phyloP scores from a whole-genome alignment of 2,888 invertebrate species.

The Zhuqinia jingwanae region DNA sequence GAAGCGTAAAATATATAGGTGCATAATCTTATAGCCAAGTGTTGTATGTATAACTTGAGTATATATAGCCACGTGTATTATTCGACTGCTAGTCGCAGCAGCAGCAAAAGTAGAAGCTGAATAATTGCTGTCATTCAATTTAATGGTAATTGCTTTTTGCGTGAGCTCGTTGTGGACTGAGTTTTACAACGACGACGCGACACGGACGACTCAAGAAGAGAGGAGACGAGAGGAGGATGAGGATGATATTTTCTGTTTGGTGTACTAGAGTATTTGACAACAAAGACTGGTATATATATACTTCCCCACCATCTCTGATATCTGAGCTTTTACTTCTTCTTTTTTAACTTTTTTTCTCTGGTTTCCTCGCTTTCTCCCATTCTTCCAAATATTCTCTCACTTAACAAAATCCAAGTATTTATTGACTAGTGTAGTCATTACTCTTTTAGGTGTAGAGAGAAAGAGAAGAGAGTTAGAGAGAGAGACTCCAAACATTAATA shows the following conservation, averaged over 20 bases:
- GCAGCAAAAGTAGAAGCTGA: constrained; percentile 60
- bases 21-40: too few species aligned
- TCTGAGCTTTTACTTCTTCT: neutral
- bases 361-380: neutral
- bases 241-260: constrained; percentile 20
- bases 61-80: too few species aligned
- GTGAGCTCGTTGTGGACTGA: constrained; percentile 64
- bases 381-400: neutral
- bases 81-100: constrained; percentile 2
- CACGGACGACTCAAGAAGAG: neutral
- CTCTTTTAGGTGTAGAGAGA: neutral
- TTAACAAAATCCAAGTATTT: constrained; percentile 16
- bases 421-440: constrained; percentile 9
- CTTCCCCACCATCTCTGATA: neutral
- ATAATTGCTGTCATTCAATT: constrained; percentile 77
- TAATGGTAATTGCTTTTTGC: constrained; percentile 78
- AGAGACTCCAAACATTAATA: neutral
- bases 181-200: constrained; percentile 28
- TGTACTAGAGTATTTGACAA: constrained; percentile 9
- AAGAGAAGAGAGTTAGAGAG: neutral
- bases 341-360: neutral
- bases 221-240: neutral
- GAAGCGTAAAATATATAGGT: too few species aligned
- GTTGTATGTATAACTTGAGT: too few species aligned
- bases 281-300: neutral